A percentile compares a stretch with the other conserved stretches of the same genome.
Conservation (phyloP, 1,140 invertebrate species). For the Palaemon carinicauda region DNA sequence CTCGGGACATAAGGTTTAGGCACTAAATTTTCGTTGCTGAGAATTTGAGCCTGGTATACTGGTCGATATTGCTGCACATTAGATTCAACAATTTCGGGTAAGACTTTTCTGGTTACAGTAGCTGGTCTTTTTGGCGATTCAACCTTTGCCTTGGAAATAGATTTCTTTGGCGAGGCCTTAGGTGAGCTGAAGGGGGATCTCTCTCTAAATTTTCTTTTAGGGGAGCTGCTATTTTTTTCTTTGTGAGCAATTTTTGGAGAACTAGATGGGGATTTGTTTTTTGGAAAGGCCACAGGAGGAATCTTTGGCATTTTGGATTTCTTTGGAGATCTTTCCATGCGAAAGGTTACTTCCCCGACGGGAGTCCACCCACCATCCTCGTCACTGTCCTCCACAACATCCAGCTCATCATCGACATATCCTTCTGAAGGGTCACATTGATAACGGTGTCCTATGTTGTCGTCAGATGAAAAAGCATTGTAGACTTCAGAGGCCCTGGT, state of each 20-base stretch:
- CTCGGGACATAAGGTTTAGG: conserved; percentile 26
- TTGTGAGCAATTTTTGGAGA: too few relatives aligned
- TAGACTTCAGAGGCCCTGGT: conserved; percentile 14
- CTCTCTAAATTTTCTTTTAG: not conserved
- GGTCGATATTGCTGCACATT: conserved; percentile 33
- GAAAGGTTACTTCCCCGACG: conserved; percentile 10
- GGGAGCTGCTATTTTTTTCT: not conserved
- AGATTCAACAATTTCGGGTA: conserved; percentile 36
- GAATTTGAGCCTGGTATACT: conserved; percentile 17
- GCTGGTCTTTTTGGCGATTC: not conserved
- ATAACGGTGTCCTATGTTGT: not conserved
- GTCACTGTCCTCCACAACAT: not conserved
- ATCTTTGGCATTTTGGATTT: not conserved
- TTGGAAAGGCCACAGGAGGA: not conserved
- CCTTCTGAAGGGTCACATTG: not conserved
- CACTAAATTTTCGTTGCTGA: conserved; percentile 27
- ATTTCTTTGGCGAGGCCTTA: not conserved
- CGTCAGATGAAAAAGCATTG: not conserved
- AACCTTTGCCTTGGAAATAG: not conserved
- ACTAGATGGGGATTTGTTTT: too few relatives aligned
- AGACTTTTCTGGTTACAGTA: not conserved
- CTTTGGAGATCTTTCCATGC: not conserved
- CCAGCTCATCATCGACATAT: not conserved
- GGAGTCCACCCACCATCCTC: conserved; percentile 29
- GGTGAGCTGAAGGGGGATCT: not conserved